Percentiles rank a stretch among this genome's conserved stretches.
Evolutionary conservation across 2,113 vertebrate species (phyloP).

Genomic region (Rynchops niger): DNA sequence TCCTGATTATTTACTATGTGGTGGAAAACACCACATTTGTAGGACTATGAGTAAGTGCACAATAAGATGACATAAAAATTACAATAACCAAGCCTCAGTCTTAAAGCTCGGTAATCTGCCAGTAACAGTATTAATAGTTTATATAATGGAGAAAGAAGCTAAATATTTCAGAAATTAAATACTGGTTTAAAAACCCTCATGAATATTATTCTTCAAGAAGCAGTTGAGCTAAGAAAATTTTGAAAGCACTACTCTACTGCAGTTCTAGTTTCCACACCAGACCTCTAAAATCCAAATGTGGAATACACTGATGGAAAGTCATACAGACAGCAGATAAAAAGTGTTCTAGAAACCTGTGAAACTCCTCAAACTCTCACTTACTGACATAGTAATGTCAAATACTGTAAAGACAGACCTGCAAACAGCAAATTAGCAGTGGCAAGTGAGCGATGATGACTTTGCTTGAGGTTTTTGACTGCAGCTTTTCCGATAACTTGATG

Average conservation of each 20-base stretch:
- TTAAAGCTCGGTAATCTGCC: background rate
- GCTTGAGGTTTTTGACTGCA: slow-evolving; percentile 96
- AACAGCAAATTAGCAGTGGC: slow-evolving; percentile 93
- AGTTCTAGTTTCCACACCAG: background rate
- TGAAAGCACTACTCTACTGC: background rate
- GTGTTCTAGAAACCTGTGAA: background rate
- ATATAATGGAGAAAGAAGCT: background rate
- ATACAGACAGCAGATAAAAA: background rate
- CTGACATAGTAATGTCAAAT: background rate
- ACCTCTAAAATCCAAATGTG: background rate
- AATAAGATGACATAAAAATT: background rate
- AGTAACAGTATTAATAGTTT: background rate
- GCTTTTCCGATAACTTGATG: slow-evolving; percentile 92
- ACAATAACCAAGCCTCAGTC: background rate
- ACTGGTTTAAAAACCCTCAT: background rate
- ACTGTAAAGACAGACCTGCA: slow-evolving; percentile 81
- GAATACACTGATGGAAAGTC: background rate
- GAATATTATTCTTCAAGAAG: background rate
- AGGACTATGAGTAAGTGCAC: background rate
- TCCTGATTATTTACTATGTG: background rate
- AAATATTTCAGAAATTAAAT: background rate
- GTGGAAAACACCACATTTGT: background rate
- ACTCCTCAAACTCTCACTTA: background rate
- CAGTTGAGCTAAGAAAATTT: background rate
- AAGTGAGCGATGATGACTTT: slow-evolving; percentile 97